Percentiles rank a stretch among this genome's conserved stretches.
Evolutionary conservation across 37 sponge, comb jelly and placozoan genomes (phyloP).

Genomic region (Spongilla lacustris): DNA sequence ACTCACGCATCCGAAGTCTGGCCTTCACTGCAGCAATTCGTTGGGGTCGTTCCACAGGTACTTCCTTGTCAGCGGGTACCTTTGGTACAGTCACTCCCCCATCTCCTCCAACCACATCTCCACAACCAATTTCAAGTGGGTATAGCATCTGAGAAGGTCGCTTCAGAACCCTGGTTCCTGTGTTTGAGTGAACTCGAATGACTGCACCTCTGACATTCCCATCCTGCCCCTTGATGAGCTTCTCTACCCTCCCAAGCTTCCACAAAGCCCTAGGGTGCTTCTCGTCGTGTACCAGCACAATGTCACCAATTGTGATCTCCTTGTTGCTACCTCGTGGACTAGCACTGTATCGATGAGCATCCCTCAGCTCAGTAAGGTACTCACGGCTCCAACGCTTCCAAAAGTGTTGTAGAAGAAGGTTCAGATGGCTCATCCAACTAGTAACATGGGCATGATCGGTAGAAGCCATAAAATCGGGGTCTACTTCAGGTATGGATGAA

Average conservation of each 20-base stretch:
- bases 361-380: slow-evolving; percentile 9
- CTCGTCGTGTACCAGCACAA: slow-evolving; percentile 14
- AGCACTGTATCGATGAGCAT: slow-evolving; percentile 14
- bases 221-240: neutral
- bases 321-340: neutral
- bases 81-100: no score
- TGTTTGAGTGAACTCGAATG: neutral
- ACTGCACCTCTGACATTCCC: slow-evolving; percentile 14
- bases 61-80: no score
- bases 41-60: no score
- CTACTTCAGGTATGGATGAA: no score
- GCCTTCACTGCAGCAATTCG: neutral
- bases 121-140: slow-evolving; percentile 4
- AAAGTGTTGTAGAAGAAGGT: neutral
- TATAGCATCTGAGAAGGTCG: slow-evolving; percentile 15
- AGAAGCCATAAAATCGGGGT: neutral
- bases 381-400: slow-evolving; percentile 11
- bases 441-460: neutral
- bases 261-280: slow-evolving; percentile 6
- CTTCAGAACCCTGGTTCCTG: neutral
- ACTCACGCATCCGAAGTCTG: neutral
- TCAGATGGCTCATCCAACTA: neutral
- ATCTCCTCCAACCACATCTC: no score
- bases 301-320: slow-evolving; percentile 3
- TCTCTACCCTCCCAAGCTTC: neutral